phyloP scores from a whole-genome alignment of 2,113 vertebrate species.

The Leucopsar rothschildi region DNA sequence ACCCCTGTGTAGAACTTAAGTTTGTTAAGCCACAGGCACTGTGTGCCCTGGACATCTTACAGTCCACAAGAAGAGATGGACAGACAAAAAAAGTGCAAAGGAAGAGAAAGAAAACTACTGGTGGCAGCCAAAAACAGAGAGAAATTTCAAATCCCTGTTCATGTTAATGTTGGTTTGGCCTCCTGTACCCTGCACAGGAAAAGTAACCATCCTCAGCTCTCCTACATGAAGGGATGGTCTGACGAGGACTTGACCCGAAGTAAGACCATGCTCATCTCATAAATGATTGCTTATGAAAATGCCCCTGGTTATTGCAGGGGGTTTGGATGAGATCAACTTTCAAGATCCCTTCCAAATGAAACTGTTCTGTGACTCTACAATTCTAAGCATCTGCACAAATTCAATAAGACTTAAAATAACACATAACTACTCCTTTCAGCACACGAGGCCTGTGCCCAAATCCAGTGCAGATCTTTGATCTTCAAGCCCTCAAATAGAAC shows the following conservation, averaged over 20 bases:
- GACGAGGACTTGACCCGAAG: fast-evolving
- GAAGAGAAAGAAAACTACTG: not conserved
- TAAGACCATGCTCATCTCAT: not conserved
- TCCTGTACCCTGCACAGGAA: not conserved
- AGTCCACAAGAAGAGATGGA: not conserved
- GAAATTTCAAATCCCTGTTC: not conserved
- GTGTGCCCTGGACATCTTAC: not conserved
- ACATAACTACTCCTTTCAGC: not conserved
- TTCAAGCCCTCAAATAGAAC: not conserved
- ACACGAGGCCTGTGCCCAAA: fast-evolving
- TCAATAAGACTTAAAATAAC: not conserved
- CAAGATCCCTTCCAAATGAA: not conserved
- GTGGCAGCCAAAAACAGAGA: not conserved
- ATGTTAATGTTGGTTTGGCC: not conserved
- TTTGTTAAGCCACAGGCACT: not conserved
- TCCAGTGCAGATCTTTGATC: not conserved
- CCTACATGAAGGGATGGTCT: fast-evolving
- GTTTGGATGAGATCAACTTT: not conserved
- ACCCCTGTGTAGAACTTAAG: not conserved
- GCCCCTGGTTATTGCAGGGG: not conserved
- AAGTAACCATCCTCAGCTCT: not conserved
- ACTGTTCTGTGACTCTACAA: not conserved
- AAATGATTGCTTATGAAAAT: not conserved
- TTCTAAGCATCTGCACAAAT: not conserved
- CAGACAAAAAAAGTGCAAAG: not conserved